Base-by-base conservation (phyloP, 2,888 invertebrate genomes). In the Agonopterix subpropinquella region DNA sequence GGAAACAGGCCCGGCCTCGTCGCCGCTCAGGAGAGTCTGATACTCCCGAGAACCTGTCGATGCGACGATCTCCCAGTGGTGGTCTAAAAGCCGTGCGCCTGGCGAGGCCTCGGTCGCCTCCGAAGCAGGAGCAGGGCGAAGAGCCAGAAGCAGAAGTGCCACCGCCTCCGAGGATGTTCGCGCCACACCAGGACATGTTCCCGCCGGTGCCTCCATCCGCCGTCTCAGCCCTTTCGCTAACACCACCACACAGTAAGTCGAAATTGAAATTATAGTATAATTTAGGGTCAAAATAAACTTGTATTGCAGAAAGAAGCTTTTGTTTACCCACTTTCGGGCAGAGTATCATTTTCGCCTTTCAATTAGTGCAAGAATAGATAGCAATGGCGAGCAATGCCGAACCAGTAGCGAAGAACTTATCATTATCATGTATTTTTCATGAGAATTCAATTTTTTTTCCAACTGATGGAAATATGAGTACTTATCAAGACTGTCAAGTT, bases 1-100 rank as follows among this genome's bases (percentile, higher is more conserved):
- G 96, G 56, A 96, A 96, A 68, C 96, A 96, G 80, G 96, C 96
- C 7, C 88, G 96, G 45, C 96, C 96, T 2, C 88, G 96, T 44
- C 90, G 96, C 57, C 91, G 96, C 67, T 96, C 96, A 0, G 95
- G 96, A 5, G 96, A 96, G 64, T 77, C 82, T 0, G 89, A 90
- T 51, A 80, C 81, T 1, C 79, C 89, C 1, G 92, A 92, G 69
- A 92, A 92, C 73, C 75, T 92, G 36, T 92, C 91, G 41, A 89
- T 92, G 82, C 90, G 91, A 56, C 91, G 89, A 54, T 88, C 82
- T 10, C 85, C 79, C 42, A 74, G 73, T 58, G 78, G 73, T 41
- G 87, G 79, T 11, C 65, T 77, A 58, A 83, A 87, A 56, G 80
- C 87, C 2, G 87, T 88, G 52, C 67, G 87, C 8, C 70, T 88